Conservation (phyloP, 2,113 vertebrate genomes). For the Corythaixoides concolor region DNA sequence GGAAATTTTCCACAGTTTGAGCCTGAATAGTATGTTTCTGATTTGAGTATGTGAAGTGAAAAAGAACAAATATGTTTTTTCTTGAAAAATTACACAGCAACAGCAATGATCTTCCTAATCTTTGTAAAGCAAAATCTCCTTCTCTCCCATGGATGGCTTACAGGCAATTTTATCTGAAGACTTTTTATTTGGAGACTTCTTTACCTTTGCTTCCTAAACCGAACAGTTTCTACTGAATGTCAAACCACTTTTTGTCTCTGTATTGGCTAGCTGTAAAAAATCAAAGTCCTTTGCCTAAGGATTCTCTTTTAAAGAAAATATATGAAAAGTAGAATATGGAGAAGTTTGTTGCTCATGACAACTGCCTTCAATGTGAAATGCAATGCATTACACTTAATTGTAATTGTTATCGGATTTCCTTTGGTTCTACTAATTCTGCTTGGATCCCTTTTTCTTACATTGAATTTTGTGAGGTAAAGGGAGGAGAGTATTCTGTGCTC, state of each 20-base stretch:
- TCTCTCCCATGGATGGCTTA: not conserved
- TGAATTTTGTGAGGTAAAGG: not conserved
- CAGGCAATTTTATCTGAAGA: not conserved
- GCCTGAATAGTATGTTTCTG: not conserved
- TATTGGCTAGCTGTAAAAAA: not conserved
- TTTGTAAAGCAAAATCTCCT: not conserved
- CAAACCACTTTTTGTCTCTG: not conserved
- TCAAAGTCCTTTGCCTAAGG: not conserved
- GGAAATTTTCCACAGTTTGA: not conserved
- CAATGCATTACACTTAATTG: not conserved
- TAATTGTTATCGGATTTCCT: not conserved
- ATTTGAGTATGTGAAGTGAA: not conserved
- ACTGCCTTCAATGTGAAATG: not conserved
- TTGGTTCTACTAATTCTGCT: not conserved
- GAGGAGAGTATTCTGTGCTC: not conserved
- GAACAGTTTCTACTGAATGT: not conserved
- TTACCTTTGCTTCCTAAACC: not conserved
- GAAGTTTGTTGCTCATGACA: not conserved
- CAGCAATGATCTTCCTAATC: not conserved
- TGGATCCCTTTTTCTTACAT: not conserved
- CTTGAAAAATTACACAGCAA: not conserved
- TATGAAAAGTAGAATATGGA: not conserved
- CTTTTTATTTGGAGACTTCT: not conserved
- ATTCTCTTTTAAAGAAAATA: not conserved
- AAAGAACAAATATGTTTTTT: not conserved